Evolutionary conservation across 2,888 invertebrate genomes (phyloP), one percentile per base, ranked within the genome.

Genomic region (Parelbella ahira): DNA sequence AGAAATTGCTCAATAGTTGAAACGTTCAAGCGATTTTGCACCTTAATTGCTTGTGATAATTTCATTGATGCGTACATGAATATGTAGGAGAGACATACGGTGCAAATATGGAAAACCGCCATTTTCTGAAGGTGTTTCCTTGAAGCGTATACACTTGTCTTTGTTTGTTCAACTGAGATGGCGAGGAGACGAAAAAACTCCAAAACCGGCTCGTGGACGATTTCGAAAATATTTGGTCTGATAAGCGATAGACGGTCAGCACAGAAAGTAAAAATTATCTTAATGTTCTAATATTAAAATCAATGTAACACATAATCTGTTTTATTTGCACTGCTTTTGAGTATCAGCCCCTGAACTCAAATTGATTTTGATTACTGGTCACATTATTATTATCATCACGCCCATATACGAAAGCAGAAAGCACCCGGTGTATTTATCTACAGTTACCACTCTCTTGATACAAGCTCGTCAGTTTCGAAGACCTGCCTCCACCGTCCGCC

Each of bases 151-250:
- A 56, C 68, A 71, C 77, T 74, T 65, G 74, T 66, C 68, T 60
- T 58, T 83, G 63, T 86, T 86, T 84, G 66, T 56, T 67, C 83
- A 83, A 79, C 71, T 79, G 80, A 80, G 78, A 70, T 60, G 75
- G 68, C 67, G 64, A 62, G 50, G 47, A 60, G 67, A 68, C 69
- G 70, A 75, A 66, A 78, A 81, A 81, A 77, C 71, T 68, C 68
- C 61, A 63, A 70, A 77, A 81, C 81, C 80, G 73, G 78, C 77
- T 72, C 56, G 62, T 56, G 62, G 69, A 70, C 73, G 72, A 82
- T 80, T 81, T 81, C 79, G 68, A 81, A 81, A 84, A 83, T 80
- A 77, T 80, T 78, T 75, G 65, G 74, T 70, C 66, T 71, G 71
- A 77, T 77, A 71, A 64, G 59, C 54, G 47, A 37, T 37, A 64